Evolutionary conservation across 2,888 invertebrate species (phyloP), one percentile per base, ranked within the genome.

Genomic region (Apamea monoglypha): DNA sequence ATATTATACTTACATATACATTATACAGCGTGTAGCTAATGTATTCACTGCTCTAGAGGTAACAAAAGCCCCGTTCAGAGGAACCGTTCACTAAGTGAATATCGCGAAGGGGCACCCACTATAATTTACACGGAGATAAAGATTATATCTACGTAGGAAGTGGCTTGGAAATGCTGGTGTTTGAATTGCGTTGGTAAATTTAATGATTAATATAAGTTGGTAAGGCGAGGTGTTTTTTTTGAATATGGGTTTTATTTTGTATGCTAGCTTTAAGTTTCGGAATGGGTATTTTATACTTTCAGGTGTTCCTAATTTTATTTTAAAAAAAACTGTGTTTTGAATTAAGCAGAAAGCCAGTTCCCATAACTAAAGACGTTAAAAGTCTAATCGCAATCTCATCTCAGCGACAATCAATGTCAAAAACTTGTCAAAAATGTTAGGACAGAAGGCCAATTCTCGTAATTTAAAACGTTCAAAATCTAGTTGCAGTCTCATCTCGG

Each of bases 51-150:
- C 74, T 85, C 78, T 89, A 66, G 91, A 93, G 92, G 92, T 93
- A 94, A 94, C 95, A 94, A 95, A 94, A 93, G 93, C 90, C 91
- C 91, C 91, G 89, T 92, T 91, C 86, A 87, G 87, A 90, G 92
- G 91, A 92, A 91, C 92, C 91, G 91, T 91, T 92, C 91, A 84
- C 88, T 92, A 91, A 93, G 91, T 92, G 93, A 95, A 94, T 93
- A 94, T 92, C 90, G 92, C 90, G 86, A 87, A 90, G 90, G 84
- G 82, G 89, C 83, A 83, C 82, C 87, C 80, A 88, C 89, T 90
- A 86, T 86, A 88, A 85, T 82, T 85, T 84, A 89, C 89, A 85
- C 40, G 61, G 86, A 88, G 76, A 67, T 89, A 88, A 61, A 86
- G 83, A 78, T 74, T 66, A 32, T 74, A 74, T 71, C 75, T 79